Evolutionary conservation across 2,113 vertebrate genomes (phyloP).

Genomic region (Merops nubicus): DNA sequence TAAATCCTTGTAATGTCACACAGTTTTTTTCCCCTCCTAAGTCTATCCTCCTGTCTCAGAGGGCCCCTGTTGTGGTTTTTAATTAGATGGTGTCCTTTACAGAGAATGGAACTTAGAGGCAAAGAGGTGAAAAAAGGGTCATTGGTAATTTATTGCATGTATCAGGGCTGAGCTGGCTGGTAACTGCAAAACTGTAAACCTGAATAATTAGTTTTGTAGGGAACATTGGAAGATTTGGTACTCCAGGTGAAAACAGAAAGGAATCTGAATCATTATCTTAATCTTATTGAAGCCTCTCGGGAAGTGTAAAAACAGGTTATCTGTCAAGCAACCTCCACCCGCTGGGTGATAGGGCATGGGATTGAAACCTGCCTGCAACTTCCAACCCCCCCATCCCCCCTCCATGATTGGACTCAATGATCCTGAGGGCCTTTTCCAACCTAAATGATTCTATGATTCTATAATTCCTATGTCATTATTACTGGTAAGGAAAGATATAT

Average conservation of each 20-base stretch:
- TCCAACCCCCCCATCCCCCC: too few relatives aligned
- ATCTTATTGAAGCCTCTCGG: neutral
- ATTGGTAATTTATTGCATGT: neutral
- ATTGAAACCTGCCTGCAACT: too few relatives aligned
- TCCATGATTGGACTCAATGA: too few relatives aligned
- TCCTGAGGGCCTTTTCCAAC: too few relatives aligned
- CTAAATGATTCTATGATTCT: too few relatives aligned
- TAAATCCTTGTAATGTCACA: neutral
- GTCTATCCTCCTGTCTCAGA: neutral
- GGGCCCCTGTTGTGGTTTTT: conserved; percentile 6
- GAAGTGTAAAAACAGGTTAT: neutral
- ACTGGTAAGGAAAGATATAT: neutral
- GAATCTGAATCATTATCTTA: neutral
- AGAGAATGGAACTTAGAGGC: neutral
- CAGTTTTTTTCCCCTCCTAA: accelerated
- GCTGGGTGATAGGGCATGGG: too few relatives aligned
- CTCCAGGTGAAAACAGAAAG: neutral
- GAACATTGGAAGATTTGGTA: neutral
- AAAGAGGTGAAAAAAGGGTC: conserved; percentile 33
- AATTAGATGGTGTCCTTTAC: neutral
- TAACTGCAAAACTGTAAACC: neutral
- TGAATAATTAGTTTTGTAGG: neutral
- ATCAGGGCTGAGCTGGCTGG: neutral
- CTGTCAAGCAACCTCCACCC: neutral
- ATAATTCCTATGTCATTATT: neutral